Base-by-base conservation (phyloP, 2,888 invertebrate genomes). In the Agriotes lineatus region DNA sequence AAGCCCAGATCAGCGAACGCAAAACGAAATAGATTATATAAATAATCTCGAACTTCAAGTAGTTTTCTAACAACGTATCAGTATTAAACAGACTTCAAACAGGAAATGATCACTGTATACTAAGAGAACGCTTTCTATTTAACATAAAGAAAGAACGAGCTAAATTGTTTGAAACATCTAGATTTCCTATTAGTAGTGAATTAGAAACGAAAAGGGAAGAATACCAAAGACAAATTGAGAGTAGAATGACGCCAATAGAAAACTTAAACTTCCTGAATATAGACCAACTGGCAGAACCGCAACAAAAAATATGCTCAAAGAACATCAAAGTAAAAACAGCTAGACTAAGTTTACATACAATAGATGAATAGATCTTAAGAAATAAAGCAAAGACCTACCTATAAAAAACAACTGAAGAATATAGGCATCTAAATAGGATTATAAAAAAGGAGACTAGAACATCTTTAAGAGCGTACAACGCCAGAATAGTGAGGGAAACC, bases 61-160 rank as follows among this genome's bases (percentile, higher is more conserved):
- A 44, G 18, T 44, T 44, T 16, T 44, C 18, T 44, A 44, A 44
- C 4, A 12, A 39, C n/a, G 39, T 39, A 45, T 45, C 19, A 22
- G 19, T 45, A 22, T 12, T 45, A 45, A 45, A 45, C 10, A 19
- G 20, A 20, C 12, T 45, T 10, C 20, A 19, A 45, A 45, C 20
- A 45, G 9, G 45, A 45, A 45, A 5, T 45, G 45, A 45, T 14
- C 45, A 45, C 12, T 12, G 45, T 20, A 19, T 45, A 19, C 10
- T 45, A 22, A 45, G 45, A 45, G 18, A 18, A 16, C 18, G 44
- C 12, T 44, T 44, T 16, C 7, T 44, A 44, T 16, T 44, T 44
- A 44, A 44, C 19, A n/a, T 44, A 18, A 44, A 44, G 44, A 44
- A 44, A 44, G 44, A 44, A 44, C 4, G n/a, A 44, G 18, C 44